These are phyloP conservation scores for Epirrita christyi DNA, from an alignment of 2,888 invertebrate genomes.

Conservation along the genomic window DNA sequence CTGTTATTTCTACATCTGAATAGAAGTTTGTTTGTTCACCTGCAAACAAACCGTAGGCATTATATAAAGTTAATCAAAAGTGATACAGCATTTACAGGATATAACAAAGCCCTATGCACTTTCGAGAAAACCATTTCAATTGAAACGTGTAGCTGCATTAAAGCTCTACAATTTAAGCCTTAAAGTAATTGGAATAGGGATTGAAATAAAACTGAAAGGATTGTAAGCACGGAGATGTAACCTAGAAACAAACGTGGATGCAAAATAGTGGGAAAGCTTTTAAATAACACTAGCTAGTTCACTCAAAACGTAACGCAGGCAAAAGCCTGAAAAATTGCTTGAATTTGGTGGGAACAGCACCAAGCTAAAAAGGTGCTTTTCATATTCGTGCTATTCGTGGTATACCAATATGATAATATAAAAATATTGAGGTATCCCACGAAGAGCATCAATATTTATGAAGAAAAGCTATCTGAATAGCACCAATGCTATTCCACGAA, in stretches of 20 bases:
- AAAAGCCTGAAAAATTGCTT: too few relatives aligned
- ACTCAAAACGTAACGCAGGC: background rate
- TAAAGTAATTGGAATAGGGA: constrained; percentile 10
- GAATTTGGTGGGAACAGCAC: too few relatives aligned
- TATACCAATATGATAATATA: too few relatives aligned
- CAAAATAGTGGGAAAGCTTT: constrained; percentile 9
- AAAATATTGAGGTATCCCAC: too few relatives aligned
- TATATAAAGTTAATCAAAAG: background rate
- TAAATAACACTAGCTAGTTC: constrained; percentile 10
- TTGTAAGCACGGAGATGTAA: constrained; percentile 26
- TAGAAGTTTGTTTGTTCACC: too few relatives aligned
- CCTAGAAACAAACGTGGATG: constrained; percentile 42
- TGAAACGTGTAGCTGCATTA: background rate
- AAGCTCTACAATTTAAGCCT: constrained; percentile 2
- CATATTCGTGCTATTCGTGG: too few relatives aligned
- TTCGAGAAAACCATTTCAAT: constrained; percentile 3
- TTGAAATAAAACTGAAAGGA: constrained; percentile 1
- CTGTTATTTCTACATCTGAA: too few relatives aligned
- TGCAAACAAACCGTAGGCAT: background rate
- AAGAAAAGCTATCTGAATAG: too few relatives aligned
- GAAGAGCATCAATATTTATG: too few relatives aligned
- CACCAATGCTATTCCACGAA: too few relatives aligned
- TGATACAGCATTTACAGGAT: background rate
- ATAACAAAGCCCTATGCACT: constrained; percentile 2
- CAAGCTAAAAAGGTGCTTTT: too few relatives aligned